These are phyloP conservation scores for Heterohyrax brucei DNA, from an alignment of 2,797 vertebrate species.

Conservation along the genomic window DNA sequence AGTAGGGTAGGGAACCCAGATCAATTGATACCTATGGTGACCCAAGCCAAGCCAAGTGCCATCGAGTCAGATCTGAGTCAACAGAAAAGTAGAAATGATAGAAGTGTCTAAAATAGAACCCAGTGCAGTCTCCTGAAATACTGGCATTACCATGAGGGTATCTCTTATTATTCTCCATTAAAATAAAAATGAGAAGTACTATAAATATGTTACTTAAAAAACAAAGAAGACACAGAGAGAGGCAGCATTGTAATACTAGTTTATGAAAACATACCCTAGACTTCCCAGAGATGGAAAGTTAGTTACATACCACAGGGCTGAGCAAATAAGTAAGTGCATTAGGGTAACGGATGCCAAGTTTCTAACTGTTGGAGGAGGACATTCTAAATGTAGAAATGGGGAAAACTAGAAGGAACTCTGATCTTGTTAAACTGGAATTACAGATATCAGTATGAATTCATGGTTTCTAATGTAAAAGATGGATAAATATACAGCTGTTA, in stretches of 20 bases:
- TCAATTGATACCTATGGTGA: background rate
- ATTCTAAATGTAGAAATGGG: background rate
- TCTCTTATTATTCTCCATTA: background rate
- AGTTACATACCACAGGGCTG: background rate
- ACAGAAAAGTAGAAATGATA: background rate
- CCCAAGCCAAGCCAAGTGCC: no score
- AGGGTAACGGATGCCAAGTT: background rate
- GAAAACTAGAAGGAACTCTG: background rate
- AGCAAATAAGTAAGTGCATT: background rate
- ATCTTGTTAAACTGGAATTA: background rate
- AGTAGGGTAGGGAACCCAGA: background rate
- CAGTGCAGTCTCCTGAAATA: background rate
- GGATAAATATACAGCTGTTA: background rate
- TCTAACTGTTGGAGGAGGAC: background rate
- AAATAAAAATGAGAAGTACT: background rate
- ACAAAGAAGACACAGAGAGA: no score
- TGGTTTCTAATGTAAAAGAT: background rate
- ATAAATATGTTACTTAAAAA: background rate
- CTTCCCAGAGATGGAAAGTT: background rate
- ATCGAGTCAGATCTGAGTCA: no score
- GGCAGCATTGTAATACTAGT: background rate
- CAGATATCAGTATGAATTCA: background rate
- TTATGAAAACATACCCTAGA: background rate
- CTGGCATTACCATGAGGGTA: background rate
- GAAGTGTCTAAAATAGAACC: background rate